A percentile compares a stretch with the other conserved stretches of the same genome.
These are phyloP conservation scores for Polia nebulosa DNA, from an alignment of 2,888 invertebrate genomes.

Conservation along the genomic window DNA sequence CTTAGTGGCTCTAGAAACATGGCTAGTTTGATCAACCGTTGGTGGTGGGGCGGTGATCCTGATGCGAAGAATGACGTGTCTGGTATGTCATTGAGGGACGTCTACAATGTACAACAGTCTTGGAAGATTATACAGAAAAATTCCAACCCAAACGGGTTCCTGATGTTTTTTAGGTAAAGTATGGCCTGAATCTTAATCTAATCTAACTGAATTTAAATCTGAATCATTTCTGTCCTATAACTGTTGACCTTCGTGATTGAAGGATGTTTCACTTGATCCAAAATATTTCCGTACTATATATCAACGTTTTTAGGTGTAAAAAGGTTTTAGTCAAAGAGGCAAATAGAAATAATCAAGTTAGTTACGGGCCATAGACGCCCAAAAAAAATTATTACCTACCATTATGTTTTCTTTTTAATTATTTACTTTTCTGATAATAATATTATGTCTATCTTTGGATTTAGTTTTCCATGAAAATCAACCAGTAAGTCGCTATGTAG, in stretches of 20 bases:
- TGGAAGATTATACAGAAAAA: conserved; percentile 73
- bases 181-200: not conserved
- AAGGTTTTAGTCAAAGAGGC: not conserved
- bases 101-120: conserved; percentile 69
- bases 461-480: not conserved
- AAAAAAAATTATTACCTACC: conserved; percentile 4
- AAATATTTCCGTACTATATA: too few relatives aligned
- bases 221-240: too few relatives aligned
- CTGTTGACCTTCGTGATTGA: too few relatives aligned
- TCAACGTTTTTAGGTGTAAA: too few relatives aligned
- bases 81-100: conserved; percentile 73
- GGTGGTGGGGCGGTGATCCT: conserved; percentile 76
- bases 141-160: conserved; percentile 69
- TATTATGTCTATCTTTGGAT: not conserved
- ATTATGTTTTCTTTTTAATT: not conserved
- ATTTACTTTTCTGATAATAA: not conserved
- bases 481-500: not conserved
- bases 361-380: not conserved
- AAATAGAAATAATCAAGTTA: too few relatives aligned
- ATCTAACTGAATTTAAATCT: too few relatives aligned
- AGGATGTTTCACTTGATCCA: too few relatives aligned
- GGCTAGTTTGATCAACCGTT: conserved; percentile 64
- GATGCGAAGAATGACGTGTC: conserved; percentile 71
- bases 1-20: conserved; percentile 52
- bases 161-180: conserved; percentile 74